phyloP scores from a whole-genome alignment of 2,888 invertebrate species.

The Euzophera pinguis region DNA sequence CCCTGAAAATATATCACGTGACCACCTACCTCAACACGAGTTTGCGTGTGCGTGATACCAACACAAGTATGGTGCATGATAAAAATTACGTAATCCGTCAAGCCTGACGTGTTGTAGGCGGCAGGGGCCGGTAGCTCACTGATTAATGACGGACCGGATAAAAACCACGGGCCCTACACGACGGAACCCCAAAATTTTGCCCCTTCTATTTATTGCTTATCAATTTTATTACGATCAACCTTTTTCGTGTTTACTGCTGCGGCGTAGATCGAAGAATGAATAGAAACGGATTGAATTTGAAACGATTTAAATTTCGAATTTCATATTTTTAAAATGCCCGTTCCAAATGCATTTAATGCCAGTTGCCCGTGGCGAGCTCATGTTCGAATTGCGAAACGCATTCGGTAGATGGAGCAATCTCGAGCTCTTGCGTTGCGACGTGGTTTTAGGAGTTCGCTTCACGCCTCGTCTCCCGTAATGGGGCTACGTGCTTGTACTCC shows the following conservation, averaged over 20 bases:
- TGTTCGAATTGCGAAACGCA: conserved; percentile 51
- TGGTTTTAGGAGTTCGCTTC: conserved; percentile 39
- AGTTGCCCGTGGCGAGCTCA: conserved; percentile 33
- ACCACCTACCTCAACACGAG: conserved; percentile 17
- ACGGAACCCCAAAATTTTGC: conserved; percentile 46
- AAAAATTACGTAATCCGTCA: conserved; percentile 65
- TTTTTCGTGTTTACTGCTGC: conserved; percentile 38
- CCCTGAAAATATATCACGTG: conserved; percentile 5
- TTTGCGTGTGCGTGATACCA: conserved; percentile 19
- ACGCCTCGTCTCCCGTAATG: conserved; percentile 41
- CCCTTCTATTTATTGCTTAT: conserved; percentile 59
- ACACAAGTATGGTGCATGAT: conserved; percentile 31
- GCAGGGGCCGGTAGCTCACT: conserved; percentile 30
- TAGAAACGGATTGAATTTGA: conserved; percentile 18
- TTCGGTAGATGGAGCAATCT: conserved; percentile 58
- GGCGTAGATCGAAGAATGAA: conserved; percentile 19
- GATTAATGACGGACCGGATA: conserved; percentile 60
- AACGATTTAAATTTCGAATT: conserved; percentile 15
- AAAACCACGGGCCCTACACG: conserved; percentile 42
- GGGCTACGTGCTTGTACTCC: conserved; percentile 60
- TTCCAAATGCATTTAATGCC: conserved; percentile 33
- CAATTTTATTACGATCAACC: conserved; percentile 52
- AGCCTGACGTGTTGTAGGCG: conserved; percentile 40
- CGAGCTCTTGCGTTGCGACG: conserved; percentile 35
- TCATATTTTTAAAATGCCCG: conserved; percentile 15